Percentiles rank a stretch among this genome's conserved stretches.
phyloP scores from a whole-genome alignment of 2,888 invertebrate species.

The Seira ritae region DNA sequence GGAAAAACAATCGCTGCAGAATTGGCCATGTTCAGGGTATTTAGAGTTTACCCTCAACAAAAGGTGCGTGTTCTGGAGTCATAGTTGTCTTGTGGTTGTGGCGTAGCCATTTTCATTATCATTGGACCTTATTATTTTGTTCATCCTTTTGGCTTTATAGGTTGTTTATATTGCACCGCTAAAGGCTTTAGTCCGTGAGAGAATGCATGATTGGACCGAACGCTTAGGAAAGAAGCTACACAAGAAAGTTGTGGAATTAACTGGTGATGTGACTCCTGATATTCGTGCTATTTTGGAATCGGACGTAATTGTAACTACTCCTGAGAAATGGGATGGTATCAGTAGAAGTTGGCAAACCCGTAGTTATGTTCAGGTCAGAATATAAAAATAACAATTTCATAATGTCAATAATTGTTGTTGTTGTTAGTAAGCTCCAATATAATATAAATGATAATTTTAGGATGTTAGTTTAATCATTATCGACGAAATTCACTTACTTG shows the following conservation, averaged over 20 bases:
- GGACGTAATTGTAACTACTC: conserved; percentile 97
- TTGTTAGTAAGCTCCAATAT: too few relatives aligned
- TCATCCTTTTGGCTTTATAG: conserved; percentile 76
- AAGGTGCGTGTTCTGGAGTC: too few relatives aligned
- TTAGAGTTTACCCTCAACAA: conserved; percentile 85
- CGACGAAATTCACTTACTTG: conserved; percentile 98
- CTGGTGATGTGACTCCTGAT: conserved; percentile 94
- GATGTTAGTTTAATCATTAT: conserved; percentile 94
- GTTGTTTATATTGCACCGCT: conserved; percentile 98
- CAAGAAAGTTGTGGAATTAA: conserved; percentile 94
- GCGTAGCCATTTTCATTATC: too few relatives aligned
- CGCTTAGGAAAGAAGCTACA: conserved; percentile 84
- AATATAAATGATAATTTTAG: conserved; percentile 71
- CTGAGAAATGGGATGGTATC: conserved; percentile 99
- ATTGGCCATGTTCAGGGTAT: conserved; percentile 95
- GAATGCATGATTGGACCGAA: conserved; percentile 95
- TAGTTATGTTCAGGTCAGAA: conserved; percentile 86
- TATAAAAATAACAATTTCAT: conserved; percentile 15
- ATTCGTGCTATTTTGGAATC: conserved; percentile 88
- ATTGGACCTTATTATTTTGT: conserved; percentile 66
- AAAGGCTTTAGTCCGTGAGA: conserved; percentile 97
- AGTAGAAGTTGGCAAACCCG: conserved; percentile 98
- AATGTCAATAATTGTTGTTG: too few relatives aligned
- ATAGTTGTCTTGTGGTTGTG: too few relatives aligned
- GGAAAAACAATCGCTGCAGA: conserved; percentile 99